Conservation (phyloP, 2,797 vertebrate species). For the Nasua narica region DNA sequence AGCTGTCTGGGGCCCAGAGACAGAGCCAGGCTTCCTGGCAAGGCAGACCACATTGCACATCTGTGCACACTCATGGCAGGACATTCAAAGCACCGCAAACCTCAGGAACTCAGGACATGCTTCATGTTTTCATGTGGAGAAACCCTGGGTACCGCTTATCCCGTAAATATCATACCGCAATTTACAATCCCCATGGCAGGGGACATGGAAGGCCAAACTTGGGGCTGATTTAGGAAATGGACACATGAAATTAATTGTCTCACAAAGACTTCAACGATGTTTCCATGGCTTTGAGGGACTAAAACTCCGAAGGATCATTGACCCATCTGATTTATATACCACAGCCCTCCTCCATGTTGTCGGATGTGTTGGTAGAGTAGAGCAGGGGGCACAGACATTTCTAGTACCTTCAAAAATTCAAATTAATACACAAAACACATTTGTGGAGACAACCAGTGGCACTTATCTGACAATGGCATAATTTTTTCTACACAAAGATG, state of each 20-base stretch:
- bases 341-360: neutral
- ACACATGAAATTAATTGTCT: neutral
- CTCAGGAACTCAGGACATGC: neutral
- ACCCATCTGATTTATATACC: neutral
- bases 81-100: neutral
- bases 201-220: neutral
- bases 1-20: neutral
- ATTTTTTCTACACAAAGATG: neutral
- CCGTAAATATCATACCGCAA: neutral
- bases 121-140: neutral
- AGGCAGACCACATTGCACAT: too few relatives aligned
- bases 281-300: neutral
- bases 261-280: neutral
- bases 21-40: neutral
- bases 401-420: neutral
- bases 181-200: neutral
- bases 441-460: neutral
- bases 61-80: too few relatives aligned
- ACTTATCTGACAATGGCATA: neutral
- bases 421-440: neutral
- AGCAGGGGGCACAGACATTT: neutral
- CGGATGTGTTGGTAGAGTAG: neutral
- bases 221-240: neutral
- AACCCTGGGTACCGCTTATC: fast-evolving
- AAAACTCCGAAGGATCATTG: neutral